Evolutionary conservation across 2,797 vertebrate genomes (phyloP), one percentile per base, ranked within the genome.

Genomic region (Steatocranus sp.): DNA sequence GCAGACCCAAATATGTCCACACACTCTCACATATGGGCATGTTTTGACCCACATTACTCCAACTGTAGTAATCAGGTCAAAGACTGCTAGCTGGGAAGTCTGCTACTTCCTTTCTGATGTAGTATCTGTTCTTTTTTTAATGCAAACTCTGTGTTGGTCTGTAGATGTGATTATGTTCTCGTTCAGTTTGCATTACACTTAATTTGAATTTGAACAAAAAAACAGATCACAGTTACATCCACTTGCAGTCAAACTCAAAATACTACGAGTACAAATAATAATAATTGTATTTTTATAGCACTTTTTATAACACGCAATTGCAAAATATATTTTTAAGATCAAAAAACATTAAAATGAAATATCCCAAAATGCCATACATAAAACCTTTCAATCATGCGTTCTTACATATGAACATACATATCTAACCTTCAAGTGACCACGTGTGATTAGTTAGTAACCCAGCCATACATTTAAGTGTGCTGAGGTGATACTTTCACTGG

Each of bases 41-140:
- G 81, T 81, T 88, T 79, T 89, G 66, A 79, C 75, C 54, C 84
- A 87, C 82, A 77, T 82, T 75, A 80, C 34, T 82, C 74, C 74
- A 73, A 73, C 75, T 84, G 68, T 32, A 77, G 81, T 70, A 89
- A 89, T 54, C 74, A 82, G 88, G 88, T 93, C 84, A 90, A 50
- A 56, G 81, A 78, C 38, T 73, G 78, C 56, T 20, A 15, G 84
- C 73, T 32, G 54, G 54, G 54, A 58, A 32, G 54, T 84, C 61
- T 38, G 34, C 43, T 83, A 41, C 87, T 75, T 80, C 53, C 25
- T 48, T 30, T 48, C 66, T 73, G 66, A 46, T 46, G 41, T 46
- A 46, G 23, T 27, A 48, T 8, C 66, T 11, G 25, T n/a, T 70
- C 3, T 41, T 38, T 66, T 38, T 27, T 70, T n/a, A 27, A 18